A percentile compares a stretch with the other conserved stretches of the same genome.
Evolutionary conservation across 2,888 invertebrate genomes (phyloP).

Genomic region (Lepidocyrtinus sp.): DNA sequence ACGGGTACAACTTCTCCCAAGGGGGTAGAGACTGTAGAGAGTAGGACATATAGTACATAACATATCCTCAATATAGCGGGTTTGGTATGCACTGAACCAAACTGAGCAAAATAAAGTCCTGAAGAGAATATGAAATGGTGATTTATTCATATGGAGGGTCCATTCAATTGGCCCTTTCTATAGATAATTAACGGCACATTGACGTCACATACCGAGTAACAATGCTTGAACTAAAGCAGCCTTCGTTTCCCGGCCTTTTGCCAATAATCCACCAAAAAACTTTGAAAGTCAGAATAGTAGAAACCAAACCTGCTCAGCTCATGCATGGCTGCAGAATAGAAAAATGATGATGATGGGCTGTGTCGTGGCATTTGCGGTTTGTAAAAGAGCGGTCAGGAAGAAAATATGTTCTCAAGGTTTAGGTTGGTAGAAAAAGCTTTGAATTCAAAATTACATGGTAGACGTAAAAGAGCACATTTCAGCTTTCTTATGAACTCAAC

Average conservation of each 20-base stretch:
- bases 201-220: conserved; percentile 33
- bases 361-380: conserved; percentile 54
- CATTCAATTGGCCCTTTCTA: conserved; percentile 14
- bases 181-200: conserved; percentile 30
- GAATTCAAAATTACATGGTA: conserved; percentile 47
- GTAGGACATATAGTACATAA: no score
- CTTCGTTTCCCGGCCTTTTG: conserved; percentile 18
- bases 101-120: no score
- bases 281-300: background rate
- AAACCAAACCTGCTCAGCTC: background rate
- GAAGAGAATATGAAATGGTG: no score
- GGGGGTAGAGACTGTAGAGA: conserved; percentile 35
- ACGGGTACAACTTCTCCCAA: conserved; percentile 30
- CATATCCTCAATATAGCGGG: no score
- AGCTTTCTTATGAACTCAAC: background rate
- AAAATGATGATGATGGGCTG: conserved; percentile 38
- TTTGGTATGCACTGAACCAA: no score
- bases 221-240: background rate
- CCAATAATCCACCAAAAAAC: conserved; percentile 40
- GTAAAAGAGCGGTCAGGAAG: conserved; percentile 48
- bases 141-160: conserved; percentile 2
- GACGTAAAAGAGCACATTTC: background rate
- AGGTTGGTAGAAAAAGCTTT: conserved; percentile 47
- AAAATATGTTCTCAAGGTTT: conserved; percentile 53
- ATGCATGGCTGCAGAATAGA: conserved; percentile 4